A percentile compares a stretch with the other conserved stretches of the same genome.
These are phyloP conservation scores for Heliothis subflexa DNA, from an alignment of 1,140 invertebrate genomes.

Conservation along the genomic window DNA sequence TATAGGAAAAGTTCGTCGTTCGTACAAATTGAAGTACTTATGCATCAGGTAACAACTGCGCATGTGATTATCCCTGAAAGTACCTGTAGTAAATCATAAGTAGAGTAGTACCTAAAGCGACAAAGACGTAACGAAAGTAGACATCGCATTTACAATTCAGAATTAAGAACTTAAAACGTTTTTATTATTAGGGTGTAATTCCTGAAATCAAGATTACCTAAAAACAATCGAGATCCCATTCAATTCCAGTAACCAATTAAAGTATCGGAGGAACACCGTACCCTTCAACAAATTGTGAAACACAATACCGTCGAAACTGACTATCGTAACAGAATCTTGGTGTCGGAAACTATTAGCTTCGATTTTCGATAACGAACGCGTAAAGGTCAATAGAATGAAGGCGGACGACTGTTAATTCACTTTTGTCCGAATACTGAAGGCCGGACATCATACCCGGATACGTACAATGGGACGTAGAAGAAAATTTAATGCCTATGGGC, in stretches of 20 bases:
- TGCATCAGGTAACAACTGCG: neutral
- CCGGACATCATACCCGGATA: constrained; percentile 68
- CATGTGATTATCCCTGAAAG: too few relatives aligned
- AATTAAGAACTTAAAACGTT: too few relatives aligned
- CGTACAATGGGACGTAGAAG: constrained; percentile 61
- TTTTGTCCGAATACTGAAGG: constrained; percentile 57
- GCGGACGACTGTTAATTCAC: constrained; percentile 64
- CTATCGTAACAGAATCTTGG: neutral
- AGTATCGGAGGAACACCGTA: neutral
- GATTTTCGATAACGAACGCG: constrained; percentile 53
- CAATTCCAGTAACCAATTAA: constrained; percentile 20
- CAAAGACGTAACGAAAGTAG: neutral
- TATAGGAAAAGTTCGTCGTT: neutral
- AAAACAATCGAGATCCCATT: neutral
- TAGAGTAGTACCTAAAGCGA: neutral
- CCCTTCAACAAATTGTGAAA: too few relatives aligned
- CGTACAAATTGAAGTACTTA: neutral
- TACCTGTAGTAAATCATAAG: too few relatives aligned
- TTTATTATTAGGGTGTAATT: too few relatives aligned
- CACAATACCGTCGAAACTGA: neutral
- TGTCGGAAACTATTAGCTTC: constrained; percentile 49
- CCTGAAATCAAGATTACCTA: too few relatives aligned
- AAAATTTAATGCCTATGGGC: constrained; percentile 75
- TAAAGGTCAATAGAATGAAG: constrained; percentile 60
- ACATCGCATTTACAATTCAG: too few relatives aligned